Percentiles rank a stretch among this genome's conserved stretches.
phyloP scores from a whole-genome alignment of 2,888 invertebrate genomes.

The Escarpia spicata region DNA sequence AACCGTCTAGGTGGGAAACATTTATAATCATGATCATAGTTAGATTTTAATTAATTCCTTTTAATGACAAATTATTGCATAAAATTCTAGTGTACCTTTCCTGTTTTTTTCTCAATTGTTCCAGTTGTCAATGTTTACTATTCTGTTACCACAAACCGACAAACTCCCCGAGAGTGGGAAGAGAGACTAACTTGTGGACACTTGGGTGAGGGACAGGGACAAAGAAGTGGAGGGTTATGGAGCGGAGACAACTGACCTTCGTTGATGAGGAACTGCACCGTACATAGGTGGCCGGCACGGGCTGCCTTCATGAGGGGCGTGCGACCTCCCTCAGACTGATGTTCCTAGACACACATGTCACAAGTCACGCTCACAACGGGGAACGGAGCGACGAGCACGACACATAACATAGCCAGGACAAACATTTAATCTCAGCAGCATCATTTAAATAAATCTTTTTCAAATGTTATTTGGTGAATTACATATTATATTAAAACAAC shows the following conservation, averaged over 20 bases:
- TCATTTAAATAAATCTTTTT: not conserved
- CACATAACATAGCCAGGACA: not conserved
- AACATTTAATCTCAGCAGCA: not conserved
- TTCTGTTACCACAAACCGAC: not conserved
- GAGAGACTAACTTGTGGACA: no score
- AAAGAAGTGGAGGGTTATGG: no score
- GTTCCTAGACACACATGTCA: conserved; percentile 73
- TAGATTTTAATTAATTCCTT: not conserved
- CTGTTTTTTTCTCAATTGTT: conserved; percentile 24
- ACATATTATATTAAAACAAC: no score
- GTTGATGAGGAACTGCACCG: conserved; percentile 92
- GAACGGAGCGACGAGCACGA: not conserved
- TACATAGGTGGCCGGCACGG: conserved; percentile 93
- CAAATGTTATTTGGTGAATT: no score
- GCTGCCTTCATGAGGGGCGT: conserved; percentile 99
- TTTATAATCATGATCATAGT: not conserved
- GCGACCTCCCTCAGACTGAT: conserved; percentile 95
- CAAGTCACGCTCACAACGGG: not conserved
- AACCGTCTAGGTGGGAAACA: not conserved
- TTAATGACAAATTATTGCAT: not conserved
- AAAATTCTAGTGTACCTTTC: not conserved
- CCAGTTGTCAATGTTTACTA: not conserved
- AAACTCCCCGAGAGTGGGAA: not conserved
- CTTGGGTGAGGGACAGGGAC: no score
- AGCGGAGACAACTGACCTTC: conserved; percentile 68